Conservation (phyloP, 1,140 invertebrate species). For the Aphidius gifuensis region DNA sequence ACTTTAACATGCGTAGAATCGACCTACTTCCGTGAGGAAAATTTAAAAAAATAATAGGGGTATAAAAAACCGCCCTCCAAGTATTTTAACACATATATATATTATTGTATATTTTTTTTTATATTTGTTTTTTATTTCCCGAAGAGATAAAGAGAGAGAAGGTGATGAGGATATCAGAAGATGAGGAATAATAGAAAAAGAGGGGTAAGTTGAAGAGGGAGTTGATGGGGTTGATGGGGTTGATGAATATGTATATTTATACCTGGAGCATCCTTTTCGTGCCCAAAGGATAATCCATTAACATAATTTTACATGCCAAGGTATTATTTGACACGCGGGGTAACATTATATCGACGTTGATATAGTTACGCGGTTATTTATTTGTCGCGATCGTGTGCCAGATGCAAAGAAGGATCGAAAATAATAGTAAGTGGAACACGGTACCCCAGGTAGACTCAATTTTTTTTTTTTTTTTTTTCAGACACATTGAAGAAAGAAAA, state of each 20-base stretch:
- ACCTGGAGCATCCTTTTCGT: conserved; percentile 33
- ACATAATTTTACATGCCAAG: conserved; percentile 56
- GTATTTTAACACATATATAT: too few relatives aligned
- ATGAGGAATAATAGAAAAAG: too few relatives aligned
- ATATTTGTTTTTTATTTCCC: too few relatives aligned
- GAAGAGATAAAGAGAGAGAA: too few relatives aligned
- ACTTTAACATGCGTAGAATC: conserved; percentile 26
- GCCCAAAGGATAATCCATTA: conserved; percentile 55
- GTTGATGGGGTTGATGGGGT: not conserved
- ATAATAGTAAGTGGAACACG: conserved; percentile 36
- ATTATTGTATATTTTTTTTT: too few relatives aligned
- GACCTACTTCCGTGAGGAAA: conserved; percentile 37
- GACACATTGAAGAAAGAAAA: conserved; percentile 10
- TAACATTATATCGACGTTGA: conserved; percentile 44
- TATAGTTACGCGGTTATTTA: not conserved
- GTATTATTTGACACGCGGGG: conserved; percentile 40
- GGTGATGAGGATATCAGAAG: too few relatives aligned
- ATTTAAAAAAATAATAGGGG: conserved; percentile 26
- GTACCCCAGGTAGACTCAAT: conserved; percentile 16
- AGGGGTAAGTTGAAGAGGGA: too few relatives aligned
- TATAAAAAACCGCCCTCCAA: conserved; percentile 13
- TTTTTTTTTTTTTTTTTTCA: not conserved
- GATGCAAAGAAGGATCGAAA: conserved; percentile 53
- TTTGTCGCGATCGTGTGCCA: conserved; percentile 33
- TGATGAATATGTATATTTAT: not conserved